Percentiles rank a stretch among this genome's conserved stretches.
Evolutionary conservation across 2,888 invertebrate species (phyloP).

Genomic region (Pachydiplax longipennis): DNA sequence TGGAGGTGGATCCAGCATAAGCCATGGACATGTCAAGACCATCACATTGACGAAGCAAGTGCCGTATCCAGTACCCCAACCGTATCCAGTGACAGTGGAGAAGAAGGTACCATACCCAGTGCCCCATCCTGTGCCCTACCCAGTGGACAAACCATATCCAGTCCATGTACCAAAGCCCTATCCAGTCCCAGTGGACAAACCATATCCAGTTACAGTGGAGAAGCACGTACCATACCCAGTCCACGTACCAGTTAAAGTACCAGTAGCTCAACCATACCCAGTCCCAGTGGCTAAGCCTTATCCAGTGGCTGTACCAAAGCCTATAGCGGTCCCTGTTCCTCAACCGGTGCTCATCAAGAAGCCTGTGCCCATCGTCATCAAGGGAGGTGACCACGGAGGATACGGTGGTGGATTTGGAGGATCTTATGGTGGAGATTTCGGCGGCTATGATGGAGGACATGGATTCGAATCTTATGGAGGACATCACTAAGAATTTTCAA

Average conservation of each 20-base stretch:
- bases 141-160: constrained; percentile 50
- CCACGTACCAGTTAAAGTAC: constrained; percentile 64
- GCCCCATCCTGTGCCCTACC: constrained; percentile 48
- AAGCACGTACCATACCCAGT: constrained; percentile 57
- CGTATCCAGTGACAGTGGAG: constrained; percentile 50
- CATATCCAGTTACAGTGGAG: constrained; percentile 64
- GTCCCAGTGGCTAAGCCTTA: constrained; percentile 76
- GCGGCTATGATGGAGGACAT: background rate
- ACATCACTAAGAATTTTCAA: no score
- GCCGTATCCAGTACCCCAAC: constrained; percentile 69
- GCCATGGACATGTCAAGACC: constrained; percentile 63
- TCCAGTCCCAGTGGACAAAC: constrained; percentile 70
- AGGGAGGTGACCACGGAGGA: background rate
- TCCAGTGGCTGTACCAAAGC: constrained; percentile 62
- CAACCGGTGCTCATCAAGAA: constrained; percentile 53
- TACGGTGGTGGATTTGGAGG: background rate
- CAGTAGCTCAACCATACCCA: constrained; percentile 78
- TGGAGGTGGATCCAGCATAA: constrained; percentile 56
- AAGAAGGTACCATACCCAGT: constrained; percentile 49
- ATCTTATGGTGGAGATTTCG: background rate
- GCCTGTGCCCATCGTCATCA: constrained; percentile 50
- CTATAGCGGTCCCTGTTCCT: constrained; percentile 69
- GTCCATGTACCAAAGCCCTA: constrained; percentile 71
- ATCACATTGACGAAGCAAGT: constrained; percentile 74
- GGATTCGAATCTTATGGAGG: background rate